phyloP scores from a whole-genome alignment of 2,888 invertebrate genomes.

The Perdita meconis region DNA sequence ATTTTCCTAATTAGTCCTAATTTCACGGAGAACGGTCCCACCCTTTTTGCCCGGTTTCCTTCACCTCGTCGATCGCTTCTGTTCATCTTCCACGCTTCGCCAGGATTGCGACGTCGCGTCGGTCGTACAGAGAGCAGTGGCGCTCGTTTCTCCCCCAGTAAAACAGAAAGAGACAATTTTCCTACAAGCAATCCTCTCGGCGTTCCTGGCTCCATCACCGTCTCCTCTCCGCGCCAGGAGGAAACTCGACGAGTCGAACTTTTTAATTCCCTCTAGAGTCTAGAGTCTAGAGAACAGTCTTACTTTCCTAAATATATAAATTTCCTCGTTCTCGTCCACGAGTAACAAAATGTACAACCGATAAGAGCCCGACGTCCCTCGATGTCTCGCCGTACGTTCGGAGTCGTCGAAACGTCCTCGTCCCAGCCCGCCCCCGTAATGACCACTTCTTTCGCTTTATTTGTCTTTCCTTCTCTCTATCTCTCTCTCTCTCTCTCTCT shows the following conservation, averaged over 20 bases:
- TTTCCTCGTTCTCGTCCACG: constrained; percentile 18
- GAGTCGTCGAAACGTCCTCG: background rate
- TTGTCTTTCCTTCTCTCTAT: no score
- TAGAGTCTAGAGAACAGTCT: constrained; percentile 34
- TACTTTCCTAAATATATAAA: constrained; percentile 32
- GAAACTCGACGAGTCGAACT: constrained; percentile 12
- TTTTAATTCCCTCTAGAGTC: constrained; percentile 28
- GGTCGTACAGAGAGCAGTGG: no score
- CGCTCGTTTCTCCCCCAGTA: no score
- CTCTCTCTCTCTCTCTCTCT: no score
- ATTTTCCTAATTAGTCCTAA: constrained; percentile 13
- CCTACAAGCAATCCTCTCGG: constrained; percentile 6
- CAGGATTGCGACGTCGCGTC: no score
- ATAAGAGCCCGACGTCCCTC: constrained; percentile 10
- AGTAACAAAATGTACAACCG: constrained; percentile 37
- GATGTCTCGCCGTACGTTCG: constrained; percentile 19
- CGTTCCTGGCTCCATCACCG: background rate
- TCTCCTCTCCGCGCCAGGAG: background rate
- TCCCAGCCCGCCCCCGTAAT: background rate
- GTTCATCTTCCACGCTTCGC: background rate
- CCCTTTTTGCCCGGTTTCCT: background rate
- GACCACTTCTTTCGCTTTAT: no score
- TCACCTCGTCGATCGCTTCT: background rate
- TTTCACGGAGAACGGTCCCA: constrained; percentile 11
- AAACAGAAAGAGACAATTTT: constrained; percentile 8